Evolutionary conservation across 2,797 vertebrate genomes (phyloP).

Genomic region (Liasis olivaceus): DNA sequence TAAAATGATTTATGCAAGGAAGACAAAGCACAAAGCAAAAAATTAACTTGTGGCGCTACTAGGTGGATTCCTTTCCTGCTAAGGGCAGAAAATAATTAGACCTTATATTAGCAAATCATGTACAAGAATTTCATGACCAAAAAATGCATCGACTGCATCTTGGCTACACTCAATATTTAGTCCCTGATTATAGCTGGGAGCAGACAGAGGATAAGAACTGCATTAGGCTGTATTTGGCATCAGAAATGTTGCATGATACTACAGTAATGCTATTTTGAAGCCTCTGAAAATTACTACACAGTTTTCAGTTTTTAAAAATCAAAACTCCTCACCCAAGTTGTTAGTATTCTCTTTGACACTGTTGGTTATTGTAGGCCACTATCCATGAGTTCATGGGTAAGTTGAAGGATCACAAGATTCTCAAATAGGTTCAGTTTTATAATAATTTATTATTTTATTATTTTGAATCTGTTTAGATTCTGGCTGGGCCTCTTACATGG

Average conservation of each 20-base stretch:
- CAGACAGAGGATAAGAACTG: neutral
- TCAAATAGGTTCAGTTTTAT: neutral
- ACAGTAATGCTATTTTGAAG: neutral
- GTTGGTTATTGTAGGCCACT: neutral
- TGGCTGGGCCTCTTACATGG: constrained; percentile 2
- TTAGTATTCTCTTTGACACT: neutral
- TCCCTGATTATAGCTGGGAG: neutral
- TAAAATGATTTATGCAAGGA: neutral
- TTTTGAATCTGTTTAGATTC: constrained; percentile 32
- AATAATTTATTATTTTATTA: constrained; percentile 15
- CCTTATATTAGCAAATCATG: neutral
- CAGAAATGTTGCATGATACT: neutral
- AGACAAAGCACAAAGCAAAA: neutral
- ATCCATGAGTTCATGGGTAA: neutral
- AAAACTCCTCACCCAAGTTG: neutral
- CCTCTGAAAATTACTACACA: neutral
- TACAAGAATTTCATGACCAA: neutral
- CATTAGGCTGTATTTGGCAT: neutral
- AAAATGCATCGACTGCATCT: neutral
- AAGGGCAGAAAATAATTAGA: neutral
- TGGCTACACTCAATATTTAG: neutral
- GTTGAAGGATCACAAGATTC: neutral
- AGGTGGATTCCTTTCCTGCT: neutral
- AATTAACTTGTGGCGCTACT: neutral
- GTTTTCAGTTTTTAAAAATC: neutral